Conservation (phyloP, 2,888 invertebrate genomes). For the Lobophora halterata region DNA sequence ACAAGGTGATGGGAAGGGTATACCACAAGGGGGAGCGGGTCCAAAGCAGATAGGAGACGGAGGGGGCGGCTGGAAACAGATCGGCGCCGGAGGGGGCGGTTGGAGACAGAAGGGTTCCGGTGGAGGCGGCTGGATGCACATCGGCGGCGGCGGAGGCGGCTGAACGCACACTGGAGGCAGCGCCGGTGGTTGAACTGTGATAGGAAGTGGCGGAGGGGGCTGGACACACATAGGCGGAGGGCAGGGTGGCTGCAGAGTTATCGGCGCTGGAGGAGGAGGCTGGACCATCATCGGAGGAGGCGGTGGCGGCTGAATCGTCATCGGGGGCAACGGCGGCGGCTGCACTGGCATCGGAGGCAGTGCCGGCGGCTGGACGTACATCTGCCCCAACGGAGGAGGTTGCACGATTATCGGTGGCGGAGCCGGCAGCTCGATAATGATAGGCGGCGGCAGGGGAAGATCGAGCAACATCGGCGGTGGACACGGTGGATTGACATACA, state of each 20-base stretch:
- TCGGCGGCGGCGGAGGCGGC: constrained; percentile 53
- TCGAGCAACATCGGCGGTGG: constrained; percentile 52
- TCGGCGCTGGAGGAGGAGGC: constrained; percentile 55
- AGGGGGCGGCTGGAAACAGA: constrained; percentile 43
- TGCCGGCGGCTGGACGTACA: constrained; percentile 65
- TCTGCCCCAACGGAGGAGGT: constrained; percentile 59
- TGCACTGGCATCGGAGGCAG: constrained; percentile 64
- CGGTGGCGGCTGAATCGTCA: constrained; percentile 63
- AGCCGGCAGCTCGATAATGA: constrained; percentile 58
- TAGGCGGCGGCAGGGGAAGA: constrained; percentile 56
- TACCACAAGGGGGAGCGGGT: constrained; percentile 31
- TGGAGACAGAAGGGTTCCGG: constrained; percentile 60
- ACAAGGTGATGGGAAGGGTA: constrained; percentile 26
- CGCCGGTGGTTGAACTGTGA: constrained; percentile 61
- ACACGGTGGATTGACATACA: constrained; percentile 55
- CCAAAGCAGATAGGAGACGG: constrained; percentile 40
- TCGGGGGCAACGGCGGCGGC: constrained; percentile 58
- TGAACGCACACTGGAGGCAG: constrained; percentile 60
- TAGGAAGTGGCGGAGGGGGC: constrained; percentile 56
- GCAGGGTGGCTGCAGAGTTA: constrained; percentile 62
- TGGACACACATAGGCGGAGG: constrained; percentile 60
- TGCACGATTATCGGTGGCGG: constrained; percentile 66
- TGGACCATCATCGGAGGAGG: constrained; percentile 58
- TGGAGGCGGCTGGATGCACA: constrained; percentile 60
- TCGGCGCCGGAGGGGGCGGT: constrained; percentile 47